These are phyloP conservation scores for Caenorhabditis brenneri DNA, from an alignment of 1,140 invertebrate species.

Conservation along the genomic window DNA sequence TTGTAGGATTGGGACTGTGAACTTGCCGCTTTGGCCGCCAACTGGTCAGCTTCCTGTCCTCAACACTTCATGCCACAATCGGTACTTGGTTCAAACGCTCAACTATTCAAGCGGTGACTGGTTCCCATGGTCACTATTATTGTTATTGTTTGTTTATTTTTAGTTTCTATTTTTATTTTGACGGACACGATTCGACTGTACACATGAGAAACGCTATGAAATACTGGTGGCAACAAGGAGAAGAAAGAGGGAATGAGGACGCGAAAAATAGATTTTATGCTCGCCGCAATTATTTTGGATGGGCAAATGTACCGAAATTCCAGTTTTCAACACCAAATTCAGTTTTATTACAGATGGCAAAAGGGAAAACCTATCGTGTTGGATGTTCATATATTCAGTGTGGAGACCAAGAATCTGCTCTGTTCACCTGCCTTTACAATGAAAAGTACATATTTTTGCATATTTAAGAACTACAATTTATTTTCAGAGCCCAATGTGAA, in stretches of 20 bases:
- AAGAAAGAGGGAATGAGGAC: conserved; percentile 37
- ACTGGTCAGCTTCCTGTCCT: conserved; percentile 22
- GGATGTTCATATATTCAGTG: conserved; percentile 47
- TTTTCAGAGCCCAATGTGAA: conserved; percentile 50
- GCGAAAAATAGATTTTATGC: conserved; percentile 33
- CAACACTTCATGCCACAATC: conserved; percentile 38
- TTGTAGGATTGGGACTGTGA: conserved; percentile 44
- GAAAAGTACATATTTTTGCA: not conserved
- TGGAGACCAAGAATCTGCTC: not conserved
- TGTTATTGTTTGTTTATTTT: not conserved
- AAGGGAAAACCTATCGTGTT: conserved; percentile 44
- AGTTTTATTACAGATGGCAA: conserved; percentile 52
- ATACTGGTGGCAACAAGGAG: conserved; percentile 47
- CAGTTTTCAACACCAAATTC: not conserved
- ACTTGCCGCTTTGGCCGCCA: not conserved
- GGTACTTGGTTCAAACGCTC: conserved; percentile 35
- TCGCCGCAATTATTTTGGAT: conserved; percentile 9
- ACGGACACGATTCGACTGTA: conserved; percentile 39
- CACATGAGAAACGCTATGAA: conserved; percentile 48
- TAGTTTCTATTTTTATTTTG: conserved; percentile 45
- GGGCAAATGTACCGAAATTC: conserved; percentile 34
- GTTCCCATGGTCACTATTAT: not conserved
- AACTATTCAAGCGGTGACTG: conserved; percentile 41
- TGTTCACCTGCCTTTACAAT: conserved; percentile 47
- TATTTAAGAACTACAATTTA: not conserved